Base-by-base conservation (phyloP, 2,797 vertebrate genomes). In the Tachyglossus aculeatus region DNA sequence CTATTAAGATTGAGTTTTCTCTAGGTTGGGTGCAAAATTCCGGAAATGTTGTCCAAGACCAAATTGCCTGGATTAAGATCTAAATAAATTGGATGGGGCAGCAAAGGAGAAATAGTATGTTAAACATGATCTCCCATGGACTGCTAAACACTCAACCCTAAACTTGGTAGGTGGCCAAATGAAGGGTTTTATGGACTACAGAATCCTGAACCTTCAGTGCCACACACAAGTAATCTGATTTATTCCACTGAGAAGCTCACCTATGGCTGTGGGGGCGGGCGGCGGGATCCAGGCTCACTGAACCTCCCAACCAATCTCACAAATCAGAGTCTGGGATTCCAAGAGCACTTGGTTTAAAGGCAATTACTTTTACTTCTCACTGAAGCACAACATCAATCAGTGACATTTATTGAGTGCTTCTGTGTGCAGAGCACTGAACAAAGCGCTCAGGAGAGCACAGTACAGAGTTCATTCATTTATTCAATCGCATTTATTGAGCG, bases 251-350 rank as follows among this genome's bases (percentile, higher is more conserved):
- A 67, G 43, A 47, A 27, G 41, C 34, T 66, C 64, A n/a, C n/a
- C n/a, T n/a, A n/a, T n/a, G n/a, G n/a, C n/a, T n/a, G n/a, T n/a
- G n/a, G n/a, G n/a, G 29, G 5, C 37, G 10, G 61, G 22, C 32
- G 22, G 19, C 56, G 19, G 32, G 27, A 39, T 39, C 11, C 18
- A 54, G 33, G 13, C 24, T 37, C 14, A 18, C 27, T 18, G 60
- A 59, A 45, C 8, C 27, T 55, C 22, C 40, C 50, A 67, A 70
- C 5, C 34, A 67, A 52, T 47, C 81, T 66, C 65, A 70, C 74
- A 75, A 60, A 24, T 74, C 71, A 45, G 67, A 43, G 68, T 78
- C 79, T 81, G 85, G 80, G 79, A 19, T 18, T 6, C 75, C 34
- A 24, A 36, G 66, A 52, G 21, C 41, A 75, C 18, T 9, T 51